Evolutionary conservation across 2,113 vertebrate genomes (phyloP), one percentile per base, ranked within the genome.

Genomic region (Athene noctua): DNA sequence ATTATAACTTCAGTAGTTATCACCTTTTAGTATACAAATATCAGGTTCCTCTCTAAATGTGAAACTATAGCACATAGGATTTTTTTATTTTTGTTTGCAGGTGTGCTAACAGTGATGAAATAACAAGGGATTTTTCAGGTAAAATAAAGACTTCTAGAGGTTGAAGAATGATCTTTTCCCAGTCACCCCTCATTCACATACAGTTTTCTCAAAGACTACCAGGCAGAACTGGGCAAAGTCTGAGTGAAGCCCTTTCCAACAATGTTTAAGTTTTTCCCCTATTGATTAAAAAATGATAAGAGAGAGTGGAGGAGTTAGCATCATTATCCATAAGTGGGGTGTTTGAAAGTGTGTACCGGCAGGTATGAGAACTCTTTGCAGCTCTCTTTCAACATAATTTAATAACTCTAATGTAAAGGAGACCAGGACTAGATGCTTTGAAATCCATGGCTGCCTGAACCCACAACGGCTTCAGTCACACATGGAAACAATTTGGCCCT

Each of bases 1-100:
- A 97, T 97, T 97, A 97, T 93, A 97, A 90, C 88, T 97, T 92
- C 75, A 78, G 51, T 85, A 88, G 46, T 96, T 97, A 90, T 47
- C 63, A 97, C 44, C n/a, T 85, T 91, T 96, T 85, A 86, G 79
- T 83, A 89, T 65, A 95, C 57, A 80, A 94, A 97, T 94, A 97
- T 26, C 32, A 96, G 14, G 46, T 80, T 92, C 87, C 52, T 95
- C 49, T 20, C 12, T 59, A 94, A 96, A 91, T 85, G 70, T 51
- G 89, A 61, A 92, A 96, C 75, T 49, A 84, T 59, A 94, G 87
- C 10, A 27, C 70, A 85, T 54, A 44, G 26, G 22, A 11, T 55
- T n/a, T 4, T 32, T 29, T 7, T 19, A 34, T 44, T 44, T 62
- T 65, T 34, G 34, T 32, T 11, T n/a, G 1, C 4, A 29, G 49